A percentile compares a stretch with the other conserved stretches of the same genome.
Evolutionary conservation across 2,888 invertebrate genomes (phyloP).

Genomic region (Itoplectis maculator): DNA sequence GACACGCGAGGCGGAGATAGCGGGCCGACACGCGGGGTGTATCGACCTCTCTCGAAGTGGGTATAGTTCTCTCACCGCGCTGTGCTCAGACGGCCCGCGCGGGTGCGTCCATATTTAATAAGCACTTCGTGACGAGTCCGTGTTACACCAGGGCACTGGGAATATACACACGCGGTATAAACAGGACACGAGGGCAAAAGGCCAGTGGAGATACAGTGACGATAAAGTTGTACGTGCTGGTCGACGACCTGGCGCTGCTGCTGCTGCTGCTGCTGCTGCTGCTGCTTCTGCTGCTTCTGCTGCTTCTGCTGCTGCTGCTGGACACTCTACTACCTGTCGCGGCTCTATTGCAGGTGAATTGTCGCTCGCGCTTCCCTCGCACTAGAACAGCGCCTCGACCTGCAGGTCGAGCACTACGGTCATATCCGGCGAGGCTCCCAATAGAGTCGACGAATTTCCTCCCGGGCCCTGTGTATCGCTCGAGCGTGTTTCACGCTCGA

Average conservation of each 20-base stretch:
- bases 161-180: slow-evolving; percentile 24
- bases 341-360: neutral
- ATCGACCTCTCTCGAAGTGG: slow-evolving; percentile 35
- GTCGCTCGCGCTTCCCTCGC: neutral
- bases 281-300: too few relatives aligned
- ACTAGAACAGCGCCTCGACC: neutral
- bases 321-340: slow-evolving; percentile 9
- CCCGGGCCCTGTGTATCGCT: too few relatives aligned
- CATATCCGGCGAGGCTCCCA: too few relatives aligned
- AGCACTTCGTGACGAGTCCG: slow-evolving; percentile 58
- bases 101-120: slow-evolving; percentile 64
- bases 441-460: too few relatives aligned
- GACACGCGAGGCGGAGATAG: slow-evolving; percentile 18
- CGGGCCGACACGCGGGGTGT: slow-evolving; percentile 22
- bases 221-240: slow-evolving; percentile 49
- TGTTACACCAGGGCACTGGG: neutral
- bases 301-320: too few relatives aligned
- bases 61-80: slow-evolving; percentile 22
- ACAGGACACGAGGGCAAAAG: slow-evolving; percentile 40
- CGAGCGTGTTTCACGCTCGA: too few relatives aligned
- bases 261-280: too few relatives aligned
- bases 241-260: slow-evolving; percentile 29
- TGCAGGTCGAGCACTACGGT: too few relatives aligned
- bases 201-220: slow-evolving; percentile 30
- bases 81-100: slow-evolving; percentile 37